Conservation (phyloP, 2,888 invertebrate genomes). For the Drosophila neotestacea region DNA sequence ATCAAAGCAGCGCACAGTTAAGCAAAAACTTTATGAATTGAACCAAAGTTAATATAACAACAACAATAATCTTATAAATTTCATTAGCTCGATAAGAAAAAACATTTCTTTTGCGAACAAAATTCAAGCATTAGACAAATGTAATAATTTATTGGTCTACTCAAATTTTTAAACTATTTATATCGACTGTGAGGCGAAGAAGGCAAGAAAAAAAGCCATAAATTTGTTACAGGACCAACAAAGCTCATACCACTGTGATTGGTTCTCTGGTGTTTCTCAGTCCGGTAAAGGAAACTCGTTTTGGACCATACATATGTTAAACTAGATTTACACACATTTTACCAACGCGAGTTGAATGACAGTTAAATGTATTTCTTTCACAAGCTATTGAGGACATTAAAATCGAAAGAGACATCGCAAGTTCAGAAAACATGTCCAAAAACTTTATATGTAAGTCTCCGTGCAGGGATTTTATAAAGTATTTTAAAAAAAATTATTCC, state of each 20-base stretch:
- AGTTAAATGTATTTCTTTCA: conserved; percentile 44
- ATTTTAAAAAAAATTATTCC: no score
- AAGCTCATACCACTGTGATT: conserved; percentile 13
- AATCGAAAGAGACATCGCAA: conserved; percentile 5
- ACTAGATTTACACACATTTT: conserved; percentile 46
- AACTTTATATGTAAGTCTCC: neutral
- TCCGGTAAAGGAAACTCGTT: conserved; percentile 52
- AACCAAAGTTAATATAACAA: neutral
- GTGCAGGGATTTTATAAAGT: no score
- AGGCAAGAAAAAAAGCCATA: neutral
- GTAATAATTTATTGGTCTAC: no score
- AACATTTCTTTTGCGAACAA: neutral
- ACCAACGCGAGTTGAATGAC: conserved; percentile 55
- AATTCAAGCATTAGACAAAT: no score
- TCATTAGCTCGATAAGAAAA: no score
- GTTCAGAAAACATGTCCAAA: neutral
- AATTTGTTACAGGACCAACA: neutral
- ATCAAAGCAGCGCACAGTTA: conserved; percentile 40
- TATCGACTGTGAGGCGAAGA: neutral
- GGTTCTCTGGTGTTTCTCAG: neutral
- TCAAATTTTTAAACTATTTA: neutral
- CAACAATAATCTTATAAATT: neutral
- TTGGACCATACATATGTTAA: conserved; percentile 52
- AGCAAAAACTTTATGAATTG: neutral
- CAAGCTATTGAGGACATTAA: conserved; percentile 41